Base-by-base conservation (phyloP, 2,888 invertebrate species). In the Himalopsyche tibetana region DNA sequence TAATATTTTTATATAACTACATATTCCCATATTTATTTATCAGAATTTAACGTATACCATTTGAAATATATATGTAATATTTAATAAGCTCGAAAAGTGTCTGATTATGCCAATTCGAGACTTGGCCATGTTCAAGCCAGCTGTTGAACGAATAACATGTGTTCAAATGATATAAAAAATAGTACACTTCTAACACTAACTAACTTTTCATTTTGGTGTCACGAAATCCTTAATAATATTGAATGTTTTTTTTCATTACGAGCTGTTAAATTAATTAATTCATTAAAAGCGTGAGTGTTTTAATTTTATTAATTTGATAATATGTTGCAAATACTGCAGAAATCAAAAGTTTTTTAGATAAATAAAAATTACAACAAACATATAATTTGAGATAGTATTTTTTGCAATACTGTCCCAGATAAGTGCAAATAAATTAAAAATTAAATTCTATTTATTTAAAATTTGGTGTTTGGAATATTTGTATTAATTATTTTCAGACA, bases 131-230 rank as follows among this genome's bases (percentile, higher is more conserved):
- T 63, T 63, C 19, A 8, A 8, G 63, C 63, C 63, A 63, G 63
- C 63, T 63, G 63, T 8, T 63, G 0, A 63, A n/a, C 28, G 28
- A n/a, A 19, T 63, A 63, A 63, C 63, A 63, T 63, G 63, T 63
- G 63, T 63, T 63, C 19, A n/a, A 63, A 63, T 63, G 63, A 63
- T 63, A 19, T 63, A 63, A 63, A 63, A 63, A 63, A 63, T 63
- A 56, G 0, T 6, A 63, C 63, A 19, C 28, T 63, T 4, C 19
- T 19, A 9, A 56, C 17, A n/a, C 5, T 56, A 5, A 19, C 28
- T 63, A 63, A 11, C n/a, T 63, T 63, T 63, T 63, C 63, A 63
- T 19, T 63, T 63, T 19, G n/a, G 19, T 63, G 63, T 63, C 63
- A 63, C 63, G 63, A 63, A 63, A 19, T 63, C 19, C 63, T 63